Evolutionary conservation across 2,113 vertebrate genomes (phyloP).

Genomic region (Amphilophus citrinellus): DNA sequence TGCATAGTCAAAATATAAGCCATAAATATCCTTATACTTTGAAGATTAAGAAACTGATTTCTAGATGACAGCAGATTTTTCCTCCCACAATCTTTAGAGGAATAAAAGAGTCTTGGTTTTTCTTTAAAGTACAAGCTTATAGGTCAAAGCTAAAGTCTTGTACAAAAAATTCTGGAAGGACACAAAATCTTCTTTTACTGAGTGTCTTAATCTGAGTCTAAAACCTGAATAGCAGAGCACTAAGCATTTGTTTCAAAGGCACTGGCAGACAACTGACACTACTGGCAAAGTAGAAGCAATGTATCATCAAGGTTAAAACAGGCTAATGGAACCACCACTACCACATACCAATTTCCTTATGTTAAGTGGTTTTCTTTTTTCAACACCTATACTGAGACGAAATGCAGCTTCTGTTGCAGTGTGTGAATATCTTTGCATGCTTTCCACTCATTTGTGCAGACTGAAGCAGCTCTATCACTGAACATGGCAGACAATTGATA

Average conservation of each 20-base stretch:
- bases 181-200: background rate
- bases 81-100: background rate
- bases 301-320: rapidly evolving
- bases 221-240: background rate
- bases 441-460: background rate
- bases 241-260: background rate
- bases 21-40: rapidly evolving
- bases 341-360: too few species aligned
- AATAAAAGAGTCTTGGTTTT: background rate
- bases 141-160: background rate
- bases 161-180: too few species aligned
- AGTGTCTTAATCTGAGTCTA: rapidly evolving
- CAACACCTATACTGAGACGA: background rate
- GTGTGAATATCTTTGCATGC: too few species aligned
- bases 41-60: constrained; percentile 26
- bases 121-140: background rate
- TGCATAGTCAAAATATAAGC: background rate
- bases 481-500: constrained; percentile 78
- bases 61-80: constrained; percentile 3
- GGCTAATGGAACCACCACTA: background rate
- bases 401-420: background rate
- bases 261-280: too few species aligned
- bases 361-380: too few species aligned
- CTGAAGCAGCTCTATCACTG: background rate
- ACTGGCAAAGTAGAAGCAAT: background rate